Conservation (phyloP, 2,113 vertebrate genomes). For the Vulpes vulpes region DNA sequence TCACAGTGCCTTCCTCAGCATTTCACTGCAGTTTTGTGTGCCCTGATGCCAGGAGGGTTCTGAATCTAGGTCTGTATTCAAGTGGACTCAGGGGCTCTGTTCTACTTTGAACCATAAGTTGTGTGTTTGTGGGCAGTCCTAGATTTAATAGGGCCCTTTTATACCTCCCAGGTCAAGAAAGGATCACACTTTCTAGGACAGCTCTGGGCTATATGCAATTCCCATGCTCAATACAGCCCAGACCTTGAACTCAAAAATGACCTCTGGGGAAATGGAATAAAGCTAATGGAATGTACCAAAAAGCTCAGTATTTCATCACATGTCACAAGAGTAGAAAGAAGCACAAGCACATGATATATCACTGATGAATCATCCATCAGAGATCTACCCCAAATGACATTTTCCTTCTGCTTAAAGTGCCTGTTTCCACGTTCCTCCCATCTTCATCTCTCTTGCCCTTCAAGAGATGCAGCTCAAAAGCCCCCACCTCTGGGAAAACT, state of each 20-base stretch:
- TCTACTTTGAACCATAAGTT: neutral
- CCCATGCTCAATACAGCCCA: neutral
- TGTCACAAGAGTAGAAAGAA: neutral
- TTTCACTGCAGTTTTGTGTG: neutral
- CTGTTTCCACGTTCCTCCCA: neutral
- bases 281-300: neutral
- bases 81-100: neutral
- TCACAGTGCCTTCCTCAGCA: neutral
- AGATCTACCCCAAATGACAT: neutral
- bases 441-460: neutral
- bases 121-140: neutral
- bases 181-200: neutral
- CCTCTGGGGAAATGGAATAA: slow-evolving; percentile 14
- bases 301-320: neutral
- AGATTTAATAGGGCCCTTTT: neutral
- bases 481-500: neutral
- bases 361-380: slow-evolving; percentile 10
- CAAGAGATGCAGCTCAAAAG: neutral
- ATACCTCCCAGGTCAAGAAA: neutral
- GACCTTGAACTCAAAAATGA: slow-evolving; percentile 3
- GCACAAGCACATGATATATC: neutral
- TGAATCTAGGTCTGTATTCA: neutral
- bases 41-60: neutral
- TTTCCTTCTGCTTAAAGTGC: neutral
- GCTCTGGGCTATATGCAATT: neutral